phyloP scores from a whole-genome alignment of 2,797 vertebrate species.

The Mormyrus hasselquistii region DNA sequence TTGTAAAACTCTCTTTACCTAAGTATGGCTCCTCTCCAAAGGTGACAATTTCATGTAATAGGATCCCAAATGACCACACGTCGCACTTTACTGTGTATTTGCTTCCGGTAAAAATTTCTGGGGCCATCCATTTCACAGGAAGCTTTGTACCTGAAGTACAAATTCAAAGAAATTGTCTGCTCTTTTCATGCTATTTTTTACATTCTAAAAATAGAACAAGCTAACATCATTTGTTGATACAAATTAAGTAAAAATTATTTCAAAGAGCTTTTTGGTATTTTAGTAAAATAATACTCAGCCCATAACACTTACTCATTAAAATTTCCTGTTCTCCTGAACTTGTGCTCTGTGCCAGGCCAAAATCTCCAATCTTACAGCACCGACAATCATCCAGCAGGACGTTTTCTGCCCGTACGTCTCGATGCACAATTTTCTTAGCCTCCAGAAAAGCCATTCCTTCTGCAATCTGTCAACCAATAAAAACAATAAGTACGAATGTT shows the following conservation, averaged over 20 bases:
- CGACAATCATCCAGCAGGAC: constrained; percentile 47
- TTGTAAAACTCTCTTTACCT: constrained; percentile 29
- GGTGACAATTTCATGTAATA: constrained; percentile 47
- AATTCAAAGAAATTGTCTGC: not conserved
- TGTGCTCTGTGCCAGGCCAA: constrained; percentile 45
- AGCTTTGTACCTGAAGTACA: constrained; percentile 34
- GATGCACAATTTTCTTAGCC: constrained; percentile 44
- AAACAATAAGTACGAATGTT: not conserved
- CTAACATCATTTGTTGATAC: not conserved
- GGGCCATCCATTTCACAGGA: constrained; percentile 52
- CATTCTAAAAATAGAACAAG: not conserved
- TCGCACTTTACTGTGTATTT: constrained; percentile 47
- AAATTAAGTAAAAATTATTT: not conserved
- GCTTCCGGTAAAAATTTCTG: constrained; percentile 39
- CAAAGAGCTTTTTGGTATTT: not conserved
- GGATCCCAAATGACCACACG: constrained; percentile 50
- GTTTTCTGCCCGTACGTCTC: constrained; percentile 51
- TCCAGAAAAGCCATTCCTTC: constrained; percentile 54
- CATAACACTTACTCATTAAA: not conserved
- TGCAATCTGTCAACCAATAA: constrained; percentile 34
- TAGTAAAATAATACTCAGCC: not conserved
- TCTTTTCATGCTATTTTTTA: not conserved
- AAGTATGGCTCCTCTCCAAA: constrained; percentile 48
- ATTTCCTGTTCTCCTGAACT: constrained; percentile 20
- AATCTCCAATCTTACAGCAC: constrained; percentile 53